A percentile compares a stretch with the other conserved stretches of the same genome.
Evolutionary conservation across 2,888 invertebrate genomes (phyloP).

Genomic region (Alcis repandata): DNA sequence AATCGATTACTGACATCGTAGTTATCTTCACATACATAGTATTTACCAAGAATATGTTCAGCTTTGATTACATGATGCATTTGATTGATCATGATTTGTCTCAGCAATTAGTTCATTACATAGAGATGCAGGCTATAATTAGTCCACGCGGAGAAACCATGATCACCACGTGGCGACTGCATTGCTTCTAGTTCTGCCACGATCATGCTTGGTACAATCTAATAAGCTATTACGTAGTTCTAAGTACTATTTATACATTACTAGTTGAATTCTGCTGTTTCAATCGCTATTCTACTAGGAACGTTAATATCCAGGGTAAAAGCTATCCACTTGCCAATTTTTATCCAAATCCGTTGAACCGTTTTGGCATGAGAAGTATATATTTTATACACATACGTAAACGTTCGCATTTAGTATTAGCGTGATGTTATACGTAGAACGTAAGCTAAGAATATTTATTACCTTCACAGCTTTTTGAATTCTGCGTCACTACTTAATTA

Average conservation of each 20-base stretch:
- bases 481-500: too few species aligned
- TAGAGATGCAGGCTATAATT: conserved; percentile 1
- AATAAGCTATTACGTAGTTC: background rate
- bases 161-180: conserved; percentile 9
- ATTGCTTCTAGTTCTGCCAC: background rate
- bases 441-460: too few species aligned
- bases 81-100: background rate
- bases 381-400: too few species aligned
- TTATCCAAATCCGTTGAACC: too few species aligned
- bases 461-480: too few species aligned
- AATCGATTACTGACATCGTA: background rate
- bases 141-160: conserved; percentile 11
- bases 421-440: too few species aligned
- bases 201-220: conserved; percentile 5
- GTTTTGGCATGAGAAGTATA: too few species aligned
- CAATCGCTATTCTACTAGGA: too few species aligned
- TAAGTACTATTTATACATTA: background rate
- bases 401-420: background rate
- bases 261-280: too few species aligned
- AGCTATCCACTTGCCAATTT: too few species aligned
- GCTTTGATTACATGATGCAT: background rate
- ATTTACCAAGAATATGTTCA: background rate
- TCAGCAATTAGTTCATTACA: background rate
- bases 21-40: background rate
- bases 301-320: too few species aligned